Evolutionary conservation across 2,888 invertebrate species (phyloP), one percentile per base, ranked within the genome.

Genomic region (Frankliniella intonsa): DNA sequence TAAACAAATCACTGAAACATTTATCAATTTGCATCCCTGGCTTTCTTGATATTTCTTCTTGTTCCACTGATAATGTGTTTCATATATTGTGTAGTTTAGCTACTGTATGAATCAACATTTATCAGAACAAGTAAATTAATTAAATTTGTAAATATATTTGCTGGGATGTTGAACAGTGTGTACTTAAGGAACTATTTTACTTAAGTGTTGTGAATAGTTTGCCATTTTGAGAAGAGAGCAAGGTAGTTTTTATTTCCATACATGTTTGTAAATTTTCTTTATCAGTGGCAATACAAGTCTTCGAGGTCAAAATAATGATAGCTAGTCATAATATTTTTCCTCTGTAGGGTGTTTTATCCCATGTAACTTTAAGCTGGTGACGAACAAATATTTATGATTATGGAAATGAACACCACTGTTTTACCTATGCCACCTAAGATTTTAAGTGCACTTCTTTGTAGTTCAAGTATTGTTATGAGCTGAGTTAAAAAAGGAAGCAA

Each of bases 321-420:
- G 69, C 69, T 76, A 76, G 69, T 76, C 69, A 76, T 76, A 76
- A 76, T 76, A 76, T 76, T 76, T 76, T 76, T 76, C 69, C 25
- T 76, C 69, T 25, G 69, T 76, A 76, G 69, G 69, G 69, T 76
- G 69, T 76, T 76, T 76, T 22, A 25, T 76, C 69, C 69, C 69
- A 76, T 76, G 69, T 76, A 76, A 76, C 69, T 76, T 76, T 76
- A 76, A 76, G 69, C 69, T 76, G 69, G 69, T 76, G 69, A 76
- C 69, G 69, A 76, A 76, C 69, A 76, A 55, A 55, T 76, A 22
- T 25, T 22, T 76, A 76, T 25, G 69, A 76, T 55, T 25, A 22
- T 25, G 69, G 25, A 76, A 76, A 25, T 22, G 25, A 76, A 76
- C 69, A 76, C 69, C 69, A 76, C 69, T 76, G 69, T 76, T 76